These are phyloP conservation scores for Porites cylindrica DNA, from an alignment of 92 coral and sea anemone species.

Conservation along the genomic window DNA sequence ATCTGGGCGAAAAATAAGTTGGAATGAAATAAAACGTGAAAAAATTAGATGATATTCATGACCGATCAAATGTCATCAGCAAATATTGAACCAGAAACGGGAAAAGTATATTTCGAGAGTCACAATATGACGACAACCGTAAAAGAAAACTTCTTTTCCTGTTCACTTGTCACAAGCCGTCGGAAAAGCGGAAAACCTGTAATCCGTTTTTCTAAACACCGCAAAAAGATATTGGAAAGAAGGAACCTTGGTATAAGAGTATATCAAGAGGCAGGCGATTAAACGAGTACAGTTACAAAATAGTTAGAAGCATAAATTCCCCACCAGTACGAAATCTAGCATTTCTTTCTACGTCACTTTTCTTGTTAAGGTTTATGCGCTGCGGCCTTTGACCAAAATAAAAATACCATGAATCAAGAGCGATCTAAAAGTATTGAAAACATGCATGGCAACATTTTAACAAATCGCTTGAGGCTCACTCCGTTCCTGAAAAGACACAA, in stretches of 20 bases:
- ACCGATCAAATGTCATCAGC: neutral
- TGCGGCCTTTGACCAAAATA: neutral
- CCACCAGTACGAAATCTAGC: neutral
- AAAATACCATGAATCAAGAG: neutral
- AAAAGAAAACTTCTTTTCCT: neutral
- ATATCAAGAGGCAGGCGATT: neutral
- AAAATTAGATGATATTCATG: neutral
- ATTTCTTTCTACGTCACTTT: neutral
- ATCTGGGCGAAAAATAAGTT: neutral
- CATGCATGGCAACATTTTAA: neutral
- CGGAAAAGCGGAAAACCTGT: constrained; percentile 14
- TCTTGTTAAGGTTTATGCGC: neutral
- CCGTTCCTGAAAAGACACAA: constrained; percentile 19
- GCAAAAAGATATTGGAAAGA: neutral
- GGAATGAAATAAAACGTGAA: neutral
- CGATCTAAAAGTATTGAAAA: neutral
- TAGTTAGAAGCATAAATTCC: neutral
- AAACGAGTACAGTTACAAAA: constrained; percentile 2
- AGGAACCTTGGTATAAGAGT: constrained; percentile 2
- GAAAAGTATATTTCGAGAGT: constrained; percentile 3
- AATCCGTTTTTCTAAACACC: constrained; percentile 7
- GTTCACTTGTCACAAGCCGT: constrained; percentile 3
- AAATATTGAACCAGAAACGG: constrained; percentile 15
- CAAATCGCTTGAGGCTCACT: neutral
- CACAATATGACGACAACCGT: neutral